Conservation (phyloP, 2,888 invertebrate genomes). For the Pseudococcus jackbeardsleyi region DNA sequence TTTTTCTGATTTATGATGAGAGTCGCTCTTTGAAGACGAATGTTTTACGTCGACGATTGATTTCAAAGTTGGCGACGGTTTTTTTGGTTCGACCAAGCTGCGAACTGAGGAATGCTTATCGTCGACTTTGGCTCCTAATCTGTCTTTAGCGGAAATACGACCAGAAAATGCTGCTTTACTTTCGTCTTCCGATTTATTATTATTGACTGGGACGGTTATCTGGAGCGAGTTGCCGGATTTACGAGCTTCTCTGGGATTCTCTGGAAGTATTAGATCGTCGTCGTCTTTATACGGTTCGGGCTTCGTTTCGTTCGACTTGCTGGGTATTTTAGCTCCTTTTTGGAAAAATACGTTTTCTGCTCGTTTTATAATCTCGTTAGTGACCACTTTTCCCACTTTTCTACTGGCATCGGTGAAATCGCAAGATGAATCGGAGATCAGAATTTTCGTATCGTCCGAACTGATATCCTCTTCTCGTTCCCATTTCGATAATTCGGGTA, state of each 20-base stretch:
- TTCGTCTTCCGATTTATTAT: conserved; percentile 70
- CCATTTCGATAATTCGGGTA: conserved; percentile 91
- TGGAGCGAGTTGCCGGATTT: conserved; percentile 68
- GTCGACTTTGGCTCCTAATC: conserved; percentile 83
- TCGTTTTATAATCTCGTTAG: conserved; percentile 88
- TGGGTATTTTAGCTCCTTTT: conserved; percentile 77
- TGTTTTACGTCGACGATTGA: conserved; percentile 38
- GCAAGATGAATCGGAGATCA: neutral
- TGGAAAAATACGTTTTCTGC: conserved; percentile 94
- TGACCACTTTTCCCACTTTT: conserved; percentile 76
- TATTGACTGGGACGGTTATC: conserved; percentile 68
- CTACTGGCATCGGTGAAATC: conserved; percentile 67
- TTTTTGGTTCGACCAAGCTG: conserved; percentile 60
- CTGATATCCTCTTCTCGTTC: conserved; percentile 80
- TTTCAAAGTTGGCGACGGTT: conserved; percentile 12
- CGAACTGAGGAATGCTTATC: conserved; percentile 67
- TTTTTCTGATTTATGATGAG: conserved; percentile 49
- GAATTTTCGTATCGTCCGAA: conserved; percentile 68
- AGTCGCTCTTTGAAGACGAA: conserved; percentile 33
- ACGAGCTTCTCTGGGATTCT: conserved; percentile 67
- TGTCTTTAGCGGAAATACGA: conserved; percentile 79
- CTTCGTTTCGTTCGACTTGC: neutral
- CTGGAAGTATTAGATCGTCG: conserved; percentile 69
- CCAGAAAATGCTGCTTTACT: conserved; percentile 68
- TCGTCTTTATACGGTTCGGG: conserved; percentile 68